A percentile compares a stretch with the other conserved stretches of the same genome.
phyloP scores from a whole-genome alignment of 2,888 invertebrate genomes.

The Cataglyphis rosenhaueri region DNA sequence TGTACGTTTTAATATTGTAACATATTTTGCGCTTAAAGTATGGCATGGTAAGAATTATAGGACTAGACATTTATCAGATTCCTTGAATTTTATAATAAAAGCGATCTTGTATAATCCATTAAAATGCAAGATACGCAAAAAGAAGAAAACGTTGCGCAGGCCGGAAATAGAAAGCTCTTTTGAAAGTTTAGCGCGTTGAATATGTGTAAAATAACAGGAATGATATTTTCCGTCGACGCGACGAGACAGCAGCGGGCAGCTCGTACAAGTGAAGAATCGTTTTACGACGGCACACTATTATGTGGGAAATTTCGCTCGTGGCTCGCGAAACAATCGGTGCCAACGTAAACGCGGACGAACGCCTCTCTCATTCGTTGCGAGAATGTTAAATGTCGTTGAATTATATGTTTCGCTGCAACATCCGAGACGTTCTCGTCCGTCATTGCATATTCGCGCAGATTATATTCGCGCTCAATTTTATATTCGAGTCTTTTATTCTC shows the following conservation, averaged over 20 bases:
- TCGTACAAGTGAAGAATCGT: slow-evolving; percentile 5
- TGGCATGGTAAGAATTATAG: neutral
- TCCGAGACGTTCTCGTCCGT: neutral
- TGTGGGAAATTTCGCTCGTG: slow-evolving; percentile 23
- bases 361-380: neutral
- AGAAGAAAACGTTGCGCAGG: neutral
- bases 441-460: neutral
- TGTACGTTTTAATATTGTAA: neutral
- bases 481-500: neutral
- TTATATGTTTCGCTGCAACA: slow-evolving; percentile 24
- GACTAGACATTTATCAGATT: neutral
- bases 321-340: slow-evolving; percentile 16
- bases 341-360: slow-evolving; percentile 28
- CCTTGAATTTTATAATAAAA: neutral
- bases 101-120: neutral
- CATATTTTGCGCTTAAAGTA: neutral
- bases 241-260: neutral
- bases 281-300: slow-evolving; percentile 9
- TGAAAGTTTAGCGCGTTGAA: neutral
- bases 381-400: slow-evolving; percentile 10
- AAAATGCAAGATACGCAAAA: neutral
- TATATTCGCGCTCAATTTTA: slow-evolving; percentile 10
- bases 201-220: neutral
- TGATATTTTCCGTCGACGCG: slow-evolving; percentile 1
- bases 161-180: neutral